phyloP scores from a whole-genome alignment of 2,888 invertebrate species.

The Drosophila maculinotata region DNA sequence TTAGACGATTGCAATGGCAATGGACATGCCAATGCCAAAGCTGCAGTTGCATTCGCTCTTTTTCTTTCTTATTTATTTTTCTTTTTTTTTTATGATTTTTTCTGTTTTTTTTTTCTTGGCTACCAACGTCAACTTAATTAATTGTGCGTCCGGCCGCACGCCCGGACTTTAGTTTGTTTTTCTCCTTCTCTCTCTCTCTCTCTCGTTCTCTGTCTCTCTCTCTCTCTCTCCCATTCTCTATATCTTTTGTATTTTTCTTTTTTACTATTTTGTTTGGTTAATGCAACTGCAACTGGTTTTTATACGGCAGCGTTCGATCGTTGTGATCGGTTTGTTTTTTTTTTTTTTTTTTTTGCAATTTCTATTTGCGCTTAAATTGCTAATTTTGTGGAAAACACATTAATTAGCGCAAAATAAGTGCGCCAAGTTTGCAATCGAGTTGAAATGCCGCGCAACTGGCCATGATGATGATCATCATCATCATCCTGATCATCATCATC shows the following conservation, averaged over 20 bases:
- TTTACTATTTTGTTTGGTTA: conserved; percentile 44
- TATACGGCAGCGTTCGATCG: conserved; percentile 28
- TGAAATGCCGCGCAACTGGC: conserved; percentile 24
- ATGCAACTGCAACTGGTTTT: conserved; percentile 54
- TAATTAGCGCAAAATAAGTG: conserved; percentile 76
- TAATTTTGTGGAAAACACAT: conserved; percentile 80
- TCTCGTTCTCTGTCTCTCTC: not conserved
- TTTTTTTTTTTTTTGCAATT: conserved; percentile 47
- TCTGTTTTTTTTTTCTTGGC: conserved; percentile 9
- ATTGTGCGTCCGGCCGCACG: conserved; percentile 69
- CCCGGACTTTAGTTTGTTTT: conserved; percentile 27
- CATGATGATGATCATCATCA: conserved; percentile 38
- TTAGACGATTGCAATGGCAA: conserved; percentile 61
- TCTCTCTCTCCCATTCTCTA: not conserved
- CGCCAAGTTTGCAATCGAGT: conserved; percentile 37
- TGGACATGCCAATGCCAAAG: conserved; percentile 36
- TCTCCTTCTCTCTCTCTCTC: not conserved
- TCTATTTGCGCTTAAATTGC: conserved; percentile 78
- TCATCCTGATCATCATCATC: conserved; percentile 42
- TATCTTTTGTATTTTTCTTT: conserved; percentile 1
- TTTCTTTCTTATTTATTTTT: not conserved
- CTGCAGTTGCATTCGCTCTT: conserved; percentile 17
- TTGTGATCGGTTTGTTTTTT: too few relatives aligned
- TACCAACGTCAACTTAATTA: conserved; percentile 65
- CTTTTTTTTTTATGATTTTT: not conserved